These are phyloP conservation scores for Butorides virescens DNA, from an alignment of 2,113 vertebrate species.

Conservation along the genomic window DNA sequence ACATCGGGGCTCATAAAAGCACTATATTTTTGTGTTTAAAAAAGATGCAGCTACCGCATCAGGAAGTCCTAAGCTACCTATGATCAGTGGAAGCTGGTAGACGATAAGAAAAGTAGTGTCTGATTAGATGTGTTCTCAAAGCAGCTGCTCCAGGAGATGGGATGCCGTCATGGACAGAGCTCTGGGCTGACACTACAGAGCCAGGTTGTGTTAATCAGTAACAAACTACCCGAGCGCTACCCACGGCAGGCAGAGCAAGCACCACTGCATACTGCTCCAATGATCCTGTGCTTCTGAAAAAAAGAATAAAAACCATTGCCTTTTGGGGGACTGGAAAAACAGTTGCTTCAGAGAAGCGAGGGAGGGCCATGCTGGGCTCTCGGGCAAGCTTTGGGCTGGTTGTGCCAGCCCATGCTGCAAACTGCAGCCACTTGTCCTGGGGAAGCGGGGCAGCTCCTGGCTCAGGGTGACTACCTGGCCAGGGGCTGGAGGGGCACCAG, in stretches of 20 bases:
- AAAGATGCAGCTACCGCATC: not conserved
- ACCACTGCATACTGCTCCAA: not conserved
- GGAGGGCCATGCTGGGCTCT: not conserved
- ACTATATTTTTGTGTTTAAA: not conserved
- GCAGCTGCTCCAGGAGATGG: not conserved
- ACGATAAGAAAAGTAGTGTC: fast-evolving
- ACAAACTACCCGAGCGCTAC: not conserved
- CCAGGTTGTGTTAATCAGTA: not conserved
- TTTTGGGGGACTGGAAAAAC: not conserved
- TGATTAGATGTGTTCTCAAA: not conserved
- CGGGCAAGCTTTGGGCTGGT: not conserved
- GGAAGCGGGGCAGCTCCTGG: not conserved
- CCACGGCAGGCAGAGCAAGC: fast-evolving
- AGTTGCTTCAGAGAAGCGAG: not conserved
- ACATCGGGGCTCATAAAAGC: not conserved
- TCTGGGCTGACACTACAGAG: not conserved
- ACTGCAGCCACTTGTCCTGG: not conserved
- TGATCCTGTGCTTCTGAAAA: too few species aligned
- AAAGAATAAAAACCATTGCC: not conserved
- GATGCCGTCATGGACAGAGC: not conserved
- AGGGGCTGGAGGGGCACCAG: not conserved
- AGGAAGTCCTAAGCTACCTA: not conserved
- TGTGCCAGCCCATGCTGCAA: too few species aligned
- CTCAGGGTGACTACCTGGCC: not conserved
- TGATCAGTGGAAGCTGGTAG: not conserved